Conservation (phyloP, 2,888 invertebrate species). For the Trichopoda pennipes region DNA sequence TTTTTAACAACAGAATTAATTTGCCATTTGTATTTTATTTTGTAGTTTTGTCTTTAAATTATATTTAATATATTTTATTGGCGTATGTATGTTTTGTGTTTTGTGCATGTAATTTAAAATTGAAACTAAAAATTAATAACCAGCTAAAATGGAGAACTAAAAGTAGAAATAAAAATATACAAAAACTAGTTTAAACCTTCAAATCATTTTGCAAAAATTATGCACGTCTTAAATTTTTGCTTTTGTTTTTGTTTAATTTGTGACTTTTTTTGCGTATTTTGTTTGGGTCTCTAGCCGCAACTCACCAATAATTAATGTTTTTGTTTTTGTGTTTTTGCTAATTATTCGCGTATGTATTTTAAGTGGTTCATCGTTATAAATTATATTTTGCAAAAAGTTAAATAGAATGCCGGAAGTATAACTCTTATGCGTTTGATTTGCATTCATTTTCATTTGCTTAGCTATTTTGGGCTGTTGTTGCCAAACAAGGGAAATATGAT, state of each 20-base stretch:
- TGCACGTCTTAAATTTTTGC: slow-evolving; percentile 68
- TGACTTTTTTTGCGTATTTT: slow-evolving; percentile 14
- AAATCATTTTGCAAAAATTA: slow-evolving; percentile 78
- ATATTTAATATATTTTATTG: slow-evolving; percentile 47
- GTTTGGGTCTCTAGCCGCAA: slow-evolving; percentile 40
- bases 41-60: slow-evolving; percentile 9
- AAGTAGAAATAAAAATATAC: slow-evolving; percentile 16
- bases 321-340: slow-evolving; percentile 36
- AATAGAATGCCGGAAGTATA: slow-evolving; percentile 67
- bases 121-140: slow-evolving; percentile 41
- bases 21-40: slow-evolving; percentile 55
- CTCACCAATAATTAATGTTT: slow-evolving; percentile 34
- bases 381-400: slow-evolving; percentile 63
- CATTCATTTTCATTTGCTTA: slow-evolving; percentile 44
- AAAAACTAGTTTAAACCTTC: slow-evolving; percentile 72
- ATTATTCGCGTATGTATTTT: slow-evolving; percentile 22
- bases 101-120: slow-evolving; percentile 76
- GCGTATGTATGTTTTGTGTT: slow-evolving; percentile 4
- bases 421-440: slow-evolving; percentile 62
- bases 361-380: slow-evolving; percentile 66
- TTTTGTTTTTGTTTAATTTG: slow-evolving; percentile 35
- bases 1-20: slow-evolving; percentile 65
- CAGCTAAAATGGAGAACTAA: not conserved
- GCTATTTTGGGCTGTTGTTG: slow-evolving; percentile 28
- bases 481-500: not conserved